Evolutionary conservation across 2,888 invertebrate genomes (phyloP).

Genomic region (Erebia ligea): DNA sequence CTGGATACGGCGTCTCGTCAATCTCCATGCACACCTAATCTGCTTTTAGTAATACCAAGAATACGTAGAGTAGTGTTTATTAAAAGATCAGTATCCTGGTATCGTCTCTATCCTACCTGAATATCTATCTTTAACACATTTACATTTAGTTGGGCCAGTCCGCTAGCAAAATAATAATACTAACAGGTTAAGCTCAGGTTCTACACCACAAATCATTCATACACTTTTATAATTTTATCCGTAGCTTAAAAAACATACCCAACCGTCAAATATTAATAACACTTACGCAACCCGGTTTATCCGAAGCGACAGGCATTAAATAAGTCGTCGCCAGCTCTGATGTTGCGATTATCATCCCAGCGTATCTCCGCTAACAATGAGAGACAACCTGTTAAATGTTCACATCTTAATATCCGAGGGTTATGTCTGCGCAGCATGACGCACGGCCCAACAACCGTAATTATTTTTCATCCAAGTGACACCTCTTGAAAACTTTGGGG

Average conservation of each 20-base stretch:
- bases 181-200: neutral
- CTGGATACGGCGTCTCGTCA: too few species aligned
- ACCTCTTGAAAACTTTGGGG: constrained; percentile 60
- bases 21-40: too few species aligned
- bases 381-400: constrained; percentile 67
- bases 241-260: constrained; percentile 22
- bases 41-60: too few species aligned
- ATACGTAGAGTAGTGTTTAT: too few species aligned
- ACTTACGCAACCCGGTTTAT: constrained; percentile 47
- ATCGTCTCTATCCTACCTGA: too few species aligned
- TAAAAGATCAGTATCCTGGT: too few species aligned
- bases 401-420: constrained; percentile 78
- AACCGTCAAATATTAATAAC: constrained; percentile 35
- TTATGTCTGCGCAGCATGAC: constrained; percentile 78
- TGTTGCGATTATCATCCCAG: constrained; percentile 69
- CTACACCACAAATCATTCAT: neutral
- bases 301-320: constrained; percentile 78
- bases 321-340: constrained; percentile 67
- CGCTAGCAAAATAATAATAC: neutral
- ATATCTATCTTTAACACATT: neutral
- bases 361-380: constrained; percentile 69
- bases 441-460: constrained; percentile 64
- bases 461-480: constrained; percentile 75
- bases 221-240: constrained; percentile 13
- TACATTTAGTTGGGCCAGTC: neutral